phyloP scores from a whole-genome alignment of 2,888 invertebrate species.

The Hydriomena furcata region DNA sequence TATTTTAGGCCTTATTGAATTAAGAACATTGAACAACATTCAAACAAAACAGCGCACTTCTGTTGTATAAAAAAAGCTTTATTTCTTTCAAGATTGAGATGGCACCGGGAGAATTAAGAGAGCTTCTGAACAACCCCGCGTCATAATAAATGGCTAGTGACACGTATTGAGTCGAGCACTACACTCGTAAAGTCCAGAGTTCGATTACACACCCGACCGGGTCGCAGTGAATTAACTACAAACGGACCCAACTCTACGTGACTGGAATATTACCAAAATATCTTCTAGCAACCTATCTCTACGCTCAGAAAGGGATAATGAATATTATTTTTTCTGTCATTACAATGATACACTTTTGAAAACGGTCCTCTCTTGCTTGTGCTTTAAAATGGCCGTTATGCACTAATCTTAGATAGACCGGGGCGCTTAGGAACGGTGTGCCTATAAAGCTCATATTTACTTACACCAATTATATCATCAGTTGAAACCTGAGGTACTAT shows the following conservation, averaged over 20 bases:
- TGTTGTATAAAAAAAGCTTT: conserved; percentile 12
- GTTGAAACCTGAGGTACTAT: too few relatives aligned
- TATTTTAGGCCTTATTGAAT: too few relatives aligned
- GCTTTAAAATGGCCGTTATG: neutral
- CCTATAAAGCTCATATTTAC: too few relatives aligned
- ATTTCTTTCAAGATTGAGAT: conserved; percentile 24
- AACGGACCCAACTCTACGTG: conserved; percentile 57
- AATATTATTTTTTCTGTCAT: conserved; percentile 41
- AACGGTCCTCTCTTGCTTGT: conserved; percentile 10
- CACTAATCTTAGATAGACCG: too few relatives aligned
- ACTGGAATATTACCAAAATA: conserved; percentile 58
- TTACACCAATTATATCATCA: too few relatives aligned
- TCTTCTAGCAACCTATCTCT: conserved; percentile 43
- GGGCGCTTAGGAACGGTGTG: too few relatives aligned
- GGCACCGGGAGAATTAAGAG: conserved; percentile 40
- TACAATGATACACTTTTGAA: conserved; percentile 27
- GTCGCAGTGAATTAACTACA: conserved; percentile 64
- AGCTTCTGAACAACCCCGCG: conserved; percentile 50
- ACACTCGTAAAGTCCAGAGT: conserved; percentile 62
- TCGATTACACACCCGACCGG: conserved; percentile 64
- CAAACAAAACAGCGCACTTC: neutral
- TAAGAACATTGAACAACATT: too few relatives aligned
- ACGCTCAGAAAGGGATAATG: conserved; percentile 42
- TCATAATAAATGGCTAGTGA: conserved; percentile 54
- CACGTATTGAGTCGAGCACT: conserved; percentile 51